Base-by-base conservation (phyloP, 2,797 vertebrate genomes). In the Enteromius paludinosus region DNA sequence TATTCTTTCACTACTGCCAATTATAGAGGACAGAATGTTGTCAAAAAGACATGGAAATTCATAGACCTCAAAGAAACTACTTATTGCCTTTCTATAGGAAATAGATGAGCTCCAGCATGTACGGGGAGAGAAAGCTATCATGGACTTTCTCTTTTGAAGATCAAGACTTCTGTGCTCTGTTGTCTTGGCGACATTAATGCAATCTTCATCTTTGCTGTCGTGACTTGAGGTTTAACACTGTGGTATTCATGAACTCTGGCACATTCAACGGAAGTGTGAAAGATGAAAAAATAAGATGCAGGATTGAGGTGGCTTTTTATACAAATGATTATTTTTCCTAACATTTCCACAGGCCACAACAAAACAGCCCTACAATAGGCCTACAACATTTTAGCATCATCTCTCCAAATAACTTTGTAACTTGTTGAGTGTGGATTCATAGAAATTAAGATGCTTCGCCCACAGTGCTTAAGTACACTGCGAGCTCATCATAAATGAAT, bases 381-480 rank as follows among this genome's bases (percentile, higher is more conserved):
- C 15, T 47, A 72, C 30, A 25, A 18, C n/a, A 41, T 43, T 69
- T 69, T 5, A 43, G 18, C 23, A 38, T 43, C 35, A 3, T 14
- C 23, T 59, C 18, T 59, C 18, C 17, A 70, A 80, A 79, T 77
- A 84, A 61, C 17, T 54, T 68, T 68, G 64, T 59, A 54, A 61
- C 49, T 62, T 64, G 90, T 92, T 92, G 88, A 92, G 92, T 90
- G 90, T 88, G 87, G 91, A 90, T 90, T 89, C 88, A 91, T 89
- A 91, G 89, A 92, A 91, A 92, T 93, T 87, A 90, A 90, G 90
- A 85, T 78, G 90, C 90, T 49, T 93, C 88, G 90, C 91, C 89
- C 86, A 74, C 86, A 88, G 78, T 85, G 85, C 43, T 71, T 72
- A 80, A 72, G 49, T 75, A 45, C 64, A 75, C 73, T 30, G 43